Conservation (phyloP, 1,140 invertebrate genomes). For the Drosophila bifasciata region DNA sequence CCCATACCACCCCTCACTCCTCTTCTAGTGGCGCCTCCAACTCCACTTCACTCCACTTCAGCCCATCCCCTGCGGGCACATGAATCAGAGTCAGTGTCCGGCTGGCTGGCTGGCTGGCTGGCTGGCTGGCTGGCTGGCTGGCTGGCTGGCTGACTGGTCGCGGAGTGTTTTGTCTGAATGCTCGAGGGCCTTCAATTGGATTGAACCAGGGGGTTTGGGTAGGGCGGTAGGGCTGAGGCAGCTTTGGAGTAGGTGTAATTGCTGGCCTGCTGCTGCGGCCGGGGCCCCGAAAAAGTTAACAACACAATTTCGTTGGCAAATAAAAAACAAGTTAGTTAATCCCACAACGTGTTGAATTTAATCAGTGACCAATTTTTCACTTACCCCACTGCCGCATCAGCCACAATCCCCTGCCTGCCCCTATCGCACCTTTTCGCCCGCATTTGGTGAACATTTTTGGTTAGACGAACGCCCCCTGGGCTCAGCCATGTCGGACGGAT, state of each 20-base stretch:
- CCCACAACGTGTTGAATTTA: constrained; percentile 82
- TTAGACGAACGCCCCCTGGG: no score
- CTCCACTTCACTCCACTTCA: no score
- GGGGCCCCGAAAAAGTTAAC: constrained; percentile 59
- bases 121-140: no score
- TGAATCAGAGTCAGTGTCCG: no score
- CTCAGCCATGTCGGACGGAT: no score
- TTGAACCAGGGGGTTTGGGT: not conserved
- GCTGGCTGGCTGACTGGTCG: no score
- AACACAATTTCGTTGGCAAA: constrained; percentile 77
- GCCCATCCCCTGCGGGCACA: no score
- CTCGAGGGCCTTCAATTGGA: constrained; percentile 51
- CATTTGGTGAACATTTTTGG: not conserved
- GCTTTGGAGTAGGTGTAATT: constrained; percentile 52
- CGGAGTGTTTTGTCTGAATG: constrained; percentile 65
- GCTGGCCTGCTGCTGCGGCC: constrained; percentile 53
- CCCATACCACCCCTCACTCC: constrained; percentile 4
- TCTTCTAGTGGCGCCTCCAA: no score
- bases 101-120: no score
- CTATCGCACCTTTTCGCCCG: not conserved
- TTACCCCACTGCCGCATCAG: constrained; percentile 34
- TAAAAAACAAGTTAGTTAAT: constrained; percentile 83
- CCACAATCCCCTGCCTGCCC: constrained; percentile 8
- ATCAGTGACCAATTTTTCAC: constrained; percentile 82
- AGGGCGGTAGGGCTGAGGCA: not conserved